Conservation (phyloP, 2,888 invertebrate genomes). For the Stenodera caucasica region DNA sequence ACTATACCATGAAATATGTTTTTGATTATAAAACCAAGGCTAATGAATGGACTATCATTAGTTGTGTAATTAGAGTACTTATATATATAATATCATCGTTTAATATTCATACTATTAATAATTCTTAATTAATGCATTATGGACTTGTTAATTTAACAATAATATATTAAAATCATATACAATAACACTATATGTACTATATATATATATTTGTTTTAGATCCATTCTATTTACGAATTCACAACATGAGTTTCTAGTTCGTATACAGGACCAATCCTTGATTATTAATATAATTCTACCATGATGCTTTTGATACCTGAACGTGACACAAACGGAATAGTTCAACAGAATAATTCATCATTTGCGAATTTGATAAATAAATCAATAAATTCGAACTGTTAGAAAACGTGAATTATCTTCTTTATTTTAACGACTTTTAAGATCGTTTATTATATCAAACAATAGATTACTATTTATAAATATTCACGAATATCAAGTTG, state of each 20-base stretch:
- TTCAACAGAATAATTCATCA: slow-evolving; percentile 5
- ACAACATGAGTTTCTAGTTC: background rate
- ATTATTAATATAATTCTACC: slow-evolving; percentile 6
- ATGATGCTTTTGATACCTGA: background rate
- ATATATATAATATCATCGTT: slow-evolving; percentile 12
- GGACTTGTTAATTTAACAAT: slow-evolving; percentile 34
- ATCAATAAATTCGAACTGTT: background rate
- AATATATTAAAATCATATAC: slow-evolving; percentile 36
- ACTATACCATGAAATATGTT: background rate
- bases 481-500: slow-evolving; percentile 26
- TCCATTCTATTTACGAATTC: background rate
- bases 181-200: background rate
- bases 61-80: slow-evolving; percentile 20
- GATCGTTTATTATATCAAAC: slow-evolving; percentile 16
- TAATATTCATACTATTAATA: slow-evolving; percentile 28
- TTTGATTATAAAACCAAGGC: background rate
- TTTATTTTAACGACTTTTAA: too few relatives aligned
- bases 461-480: slow-evolving; percentile 25
- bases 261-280: background rate
- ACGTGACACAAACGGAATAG: slow-evolving; percentile 4
- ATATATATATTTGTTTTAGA: background rate
- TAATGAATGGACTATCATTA: slow-evolving; percentile 12
- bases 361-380: background rate
- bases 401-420: too few relatives aligned
- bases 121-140: slow-evolving; percentile 27